These are phyloP conservation scores for Tonatia bakeri DNA, from an alignment of 2,113 vertebrate genomes.

Conservation along the genomic window DNA sequence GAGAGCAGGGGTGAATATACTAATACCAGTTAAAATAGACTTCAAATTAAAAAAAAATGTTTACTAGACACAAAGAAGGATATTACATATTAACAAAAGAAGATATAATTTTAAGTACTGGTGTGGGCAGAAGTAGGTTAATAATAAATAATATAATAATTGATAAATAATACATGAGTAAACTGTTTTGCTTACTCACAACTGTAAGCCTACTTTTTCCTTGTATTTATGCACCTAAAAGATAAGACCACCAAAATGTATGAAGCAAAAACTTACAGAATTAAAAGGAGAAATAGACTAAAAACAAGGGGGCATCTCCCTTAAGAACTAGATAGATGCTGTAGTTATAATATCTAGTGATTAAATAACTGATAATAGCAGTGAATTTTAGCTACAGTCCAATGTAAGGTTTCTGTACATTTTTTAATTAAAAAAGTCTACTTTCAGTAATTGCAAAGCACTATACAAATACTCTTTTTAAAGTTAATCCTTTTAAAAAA, in stretches of 20 bases:
- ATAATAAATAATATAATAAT: too few relatives aligned
- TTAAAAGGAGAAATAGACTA: neutral
- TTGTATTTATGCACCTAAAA: too few relatives aligned
- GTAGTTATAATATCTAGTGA: neutral
- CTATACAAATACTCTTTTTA: neutral
- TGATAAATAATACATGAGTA: too few relatives aligned
- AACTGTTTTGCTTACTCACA: too few relatives aligned
- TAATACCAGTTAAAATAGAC: neutral
- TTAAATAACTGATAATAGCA: neutral
- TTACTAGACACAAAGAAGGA: neutral
- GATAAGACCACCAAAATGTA: too few relatives aligned
- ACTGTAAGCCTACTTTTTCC: too few relatives aligned
- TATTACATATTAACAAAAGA: neutral
- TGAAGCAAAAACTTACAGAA: too few relatives aligned
- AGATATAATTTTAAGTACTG: too few relatives aligned
- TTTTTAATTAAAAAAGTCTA: neutral
- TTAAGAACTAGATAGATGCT: neutral
- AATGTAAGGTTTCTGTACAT: neutral
- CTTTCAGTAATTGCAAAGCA: neutral
- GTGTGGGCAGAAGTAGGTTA: too few relatives aligned
- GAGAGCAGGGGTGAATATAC: neutral
- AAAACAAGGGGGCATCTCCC: neutral
- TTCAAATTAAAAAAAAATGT: neutral
- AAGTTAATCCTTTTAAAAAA: constrained; percentile 9
- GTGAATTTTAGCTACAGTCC: neutral